These are phyloP conservation scores for Macroglossus sobrinus DNA, from an alignment of 2,113 vertebrate species.

Conservation along the genomic window DNA sequence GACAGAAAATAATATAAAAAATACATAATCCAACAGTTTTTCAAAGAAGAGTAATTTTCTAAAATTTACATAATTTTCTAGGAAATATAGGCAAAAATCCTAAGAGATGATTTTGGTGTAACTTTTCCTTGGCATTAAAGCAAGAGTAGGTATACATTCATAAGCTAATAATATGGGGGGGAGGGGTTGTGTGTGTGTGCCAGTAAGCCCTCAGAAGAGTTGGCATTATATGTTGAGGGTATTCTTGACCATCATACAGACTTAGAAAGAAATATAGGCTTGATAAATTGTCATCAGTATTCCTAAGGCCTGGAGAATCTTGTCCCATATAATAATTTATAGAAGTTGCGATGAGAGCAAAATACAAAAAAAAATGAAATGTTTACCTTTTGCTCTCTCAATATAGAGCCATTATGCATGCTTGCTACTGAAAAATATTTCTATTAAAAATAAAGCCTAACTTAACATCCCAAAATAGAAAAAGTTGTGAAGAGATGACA, in stretches of 20 bases:
- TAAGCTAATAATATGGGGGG: not conserved
- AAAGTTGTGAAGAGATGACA: not conserved
- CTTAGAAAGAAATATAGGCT: not conserved
- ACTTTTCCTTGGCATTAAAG: not conserved
- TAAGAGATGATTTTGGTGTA: not conserved
- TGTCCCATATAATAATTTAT: not conserved
- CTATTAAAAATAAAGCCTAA: not conserved
- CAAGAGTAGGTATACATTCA: not conserved
- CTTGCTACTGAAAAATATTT: not conserved
- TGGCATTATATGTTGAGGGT: not conserved
- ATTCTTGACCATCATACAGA: not conserved
- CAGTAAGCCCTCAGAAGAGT: not conserved
- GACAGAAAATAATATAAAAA: not conserved
- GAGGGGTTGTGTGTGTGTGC: not conserved
- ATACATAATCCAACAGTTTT: not conserved
- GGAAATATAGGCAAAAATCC: not conserved
- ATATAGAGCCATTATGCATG: not conserved
- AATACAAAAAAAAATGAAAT: not conserved
- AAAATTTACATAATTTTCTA: not conserved
- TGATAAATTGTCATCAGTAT: not conserved
- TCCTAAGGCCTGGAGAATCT: not conserved
- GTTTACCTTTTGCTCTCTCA: not conserved
- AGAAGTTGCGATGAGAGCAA: not conserved
- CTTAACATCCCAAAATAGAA: not conserved
- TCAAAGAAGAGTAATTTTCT: not conserved